These are phyloP conservation scores for Amphimallon solstitiale DNA, from an alignment of 2,888 invertebrate genomes.

Conservation along the genomic window DNA sequence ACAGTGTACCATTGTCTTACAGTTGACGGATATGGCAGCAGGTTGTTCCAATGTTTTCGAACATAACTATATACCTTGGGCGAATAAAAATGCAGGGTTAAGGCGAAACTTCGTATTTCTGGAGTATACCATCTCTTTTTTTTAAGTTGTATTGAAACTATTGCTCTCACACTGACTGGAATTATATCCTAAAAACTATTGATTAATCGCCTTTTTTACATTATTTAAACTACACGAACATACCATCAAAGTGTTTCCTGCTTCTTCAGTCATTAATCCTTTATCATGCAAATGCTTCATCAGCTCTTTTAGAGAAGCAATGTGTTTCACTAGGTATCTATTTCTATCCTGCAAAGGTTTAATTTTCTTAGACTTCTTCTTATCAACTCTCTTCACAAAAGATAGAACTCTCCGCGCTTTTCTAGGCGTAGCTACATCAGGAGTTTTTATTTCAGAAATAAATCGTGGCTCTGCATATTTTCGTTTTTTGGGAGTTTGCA, in stretches of 20 bases:
- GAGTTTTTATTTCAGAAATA: conserved; percentile 23
- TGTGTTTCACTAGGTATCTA: conserved; percentile 29
- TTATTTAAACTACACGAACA: background rate
- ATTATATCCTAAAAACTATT: background rate
- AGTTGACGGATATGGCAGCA: conserved; percentile 31
- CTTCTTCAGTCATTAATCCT: conserved; percentile 37
- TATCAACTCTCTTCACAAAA: conserved; percentile 19
- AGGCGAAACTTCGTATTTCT: conserved; percentile 27
- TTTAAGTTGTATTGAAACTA: background rate
- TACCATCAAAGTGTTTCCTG: conserved; percentile 37
- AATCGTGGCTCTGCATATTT: conserved; percentile 35
- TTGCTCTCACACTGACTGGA: background rate
- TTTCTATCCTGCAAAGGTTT: conserved; percentile 17
- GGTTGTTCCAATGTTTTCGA: background rate
- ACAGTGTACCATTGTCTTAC: conserved; percentile 21
- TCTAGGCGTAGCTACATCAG: conserved; percentile 28
- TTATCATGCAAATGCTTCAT: conserved; percentile 29
- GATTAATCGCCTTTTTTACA: background rate
- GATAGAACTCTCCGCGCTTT: conserved; percentile 16
- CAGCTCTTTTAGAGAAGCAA: conserved; percentile 34
- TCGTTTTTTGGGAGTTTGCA: conserved; percentile 37
- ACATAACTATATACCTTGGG: conserved; percentile 31
- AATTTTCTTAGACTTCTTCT: conserved; percentile 22
- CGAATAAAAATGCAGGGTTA: conserved; percentile 35
- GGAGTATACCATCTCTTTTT: background rate